phyloP scores from a whole-genome alignment of 2,113 vertebrate genomes.

The Echinops telfairi region DNA sequence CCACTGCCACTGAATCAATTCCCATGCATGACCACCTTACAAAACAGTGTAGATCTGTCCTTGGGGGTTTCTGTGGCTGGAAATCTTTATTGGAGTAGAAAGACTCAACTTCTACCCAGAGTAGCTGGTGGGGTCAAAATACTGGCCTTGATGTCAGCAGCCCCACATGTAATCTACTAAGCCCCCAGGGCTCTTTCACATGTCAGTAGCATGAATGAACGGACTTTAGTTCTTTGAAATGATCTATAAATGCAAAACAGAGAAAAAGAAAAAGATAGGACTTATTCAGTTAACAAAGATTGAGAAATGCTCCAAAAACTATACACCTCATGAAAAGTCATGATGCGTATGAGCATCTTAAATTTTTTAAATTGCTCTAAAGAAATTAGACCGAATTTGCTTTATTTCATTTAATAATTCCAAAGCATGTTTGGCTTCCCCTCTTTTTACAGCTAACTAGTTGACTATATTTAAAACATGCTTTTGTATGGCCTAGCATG shows the following conservation, averaged over 20 bases:
- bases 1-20: too few relatives aligned
- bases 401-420: slow-evolving; percentile 31
- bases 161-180: too few relatives aligned
- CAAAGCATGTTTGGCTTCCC: neutral
- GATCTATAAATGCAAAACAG: neutral
- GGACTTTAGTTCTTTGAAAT: slow-evolving; percentile 19
- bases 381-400: neutral
- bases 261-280: neutral
- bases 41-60: too few relatives aligned
- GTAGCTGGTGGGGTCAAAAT: too few relatives aligned
- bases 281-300: slow-evolving; percentile 18
- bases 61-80: too few relatives aligned
- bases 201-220: neutral
- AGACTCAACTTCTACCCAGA: too few relatives aligned
- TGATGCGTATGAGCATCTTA: neutral
- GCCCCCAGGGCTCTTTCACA: neutral
- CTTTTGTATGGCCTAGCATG: neutral
- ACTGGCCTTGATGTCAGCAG: too few relatives aligned
- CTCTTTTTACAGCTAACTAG: neutral
- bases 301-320: slow-evolving; percentile 39
- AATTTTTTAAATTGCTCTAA: neutral
- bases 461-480: neutral
- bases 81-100: too few relatives aligned
- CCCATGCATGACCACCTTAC: too few relatives aligned
- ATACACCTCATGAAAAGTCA: neutral